Evolutionary conservation across 2,888 invertebrate species (phyloP).

Genomic region (Syrista parreyssii): DNA sequence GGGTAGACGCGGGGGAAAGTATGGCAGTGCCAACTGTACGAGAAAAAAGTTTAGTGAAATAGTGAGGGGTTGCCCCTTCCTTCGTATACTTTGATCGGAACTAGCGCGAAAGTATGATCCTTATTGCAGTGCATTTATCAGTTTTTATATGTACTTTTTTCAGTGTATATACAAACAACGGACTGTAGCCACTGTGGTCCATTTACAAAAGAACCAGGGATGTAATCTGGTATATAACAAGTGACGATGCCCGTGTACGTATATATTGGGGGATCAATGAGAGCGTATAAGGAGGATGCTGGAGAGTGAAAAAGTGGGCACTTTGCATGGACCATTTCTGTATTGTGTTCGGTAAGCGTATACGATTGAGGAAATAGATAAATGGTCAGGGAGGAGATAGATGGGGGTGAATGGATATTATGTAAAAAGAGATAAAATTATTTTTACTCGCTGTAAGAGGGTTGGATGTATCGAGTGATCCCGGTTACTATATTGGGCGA

Average conservation of each 20-base stretch:
- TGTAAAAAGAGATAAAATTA: background rate
- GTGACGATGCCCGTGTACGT: too few relatives aligned
- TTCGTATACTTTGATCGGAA: background rate
- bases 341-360: background rate
- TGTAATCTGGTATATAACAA: background rate
- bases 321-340: background rate
- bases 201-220: background rate
- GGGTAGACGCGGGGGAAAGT: background rate
- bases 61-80: background rate
- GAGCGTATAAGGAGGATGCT: background rate
- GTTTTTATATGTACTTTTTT: background rate
- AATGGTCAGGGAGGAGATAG: background rate
- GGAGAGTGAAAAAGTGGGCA: background rate
- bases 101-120: background rate
- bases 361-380: background rate
- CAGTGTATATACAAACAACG: background rate
- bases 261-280: background rate
- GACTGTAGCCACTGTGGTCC: background rate
- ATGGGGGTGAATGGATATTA: background rate
- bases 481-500: background rate
- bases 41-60: background rate
- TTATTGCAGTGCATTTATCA: background rate
- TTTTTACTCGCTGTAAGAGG: background rate
- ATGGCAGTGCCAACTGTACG: too few relatives aligned
- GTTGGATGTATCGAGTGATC: background rate